Evolutionary conservation across 2,888 invertebrate species (phyloP), one percentile per base, ranked within the genome.

Genomic region (Drosophila basisetae): DNA sequence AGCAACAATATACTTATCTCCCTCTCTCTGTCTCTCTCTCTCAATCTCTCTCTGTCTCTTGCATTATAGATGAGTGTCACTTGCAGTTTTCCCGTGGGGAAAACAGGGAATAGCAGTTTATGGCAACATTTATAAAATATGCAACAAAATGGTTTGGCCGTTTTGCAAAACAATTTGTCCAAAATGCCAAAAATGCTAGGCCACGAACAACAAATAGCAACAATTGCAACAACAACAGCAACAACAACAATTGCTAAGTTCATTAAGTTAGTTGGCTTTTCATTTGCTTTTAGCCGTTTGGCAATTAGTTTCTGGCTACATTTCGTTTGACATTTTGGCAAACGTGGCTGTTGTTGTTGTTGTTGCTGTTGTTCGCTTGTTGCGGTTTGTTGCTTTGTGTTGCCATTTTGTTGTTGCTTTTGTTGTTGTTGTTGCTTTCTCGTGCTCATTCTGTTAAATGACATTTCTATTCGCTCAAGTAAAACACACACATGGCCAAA

Each of bases 391-490:
- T 37, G 53, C 30, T 56, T 68, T 62, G 43, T 60, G 33, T 33
- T 33, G 10, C 33, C 10, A 11, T 28, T 28, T 25, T 64, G 28
- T 1, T 33, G 9, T 30, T 76, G 35, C 13, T 33, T 2, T 10
- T 35, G 35, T 1, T 13, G 62, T 58, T 73, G 61, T 64, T 68
- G 70, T 68, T 78, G 69, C 70, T 72, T 86, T 81, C 86, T 83
- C 79, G 89, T 84, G 76, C 79, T 82, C 68, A 76, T 78, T 85
- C 73, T 80, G 78, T 78, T 78, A 86, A 86, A 84, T 86, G 87
- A 90, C 87, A 90, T 88, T 88, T 88, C 89, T 88, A 88, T 88
- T 88, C 89, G 87, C 87, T 84, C 59, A 71, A 79, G 79, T 86
- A 76, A 68, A 68, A 80, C 78, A 71, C 80, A 82, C 71, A 87